phyloP scores from a whole-genome alignment of 92 coral and sea anemone genomes.

The Zoanthus sansibaricus region DNA sequence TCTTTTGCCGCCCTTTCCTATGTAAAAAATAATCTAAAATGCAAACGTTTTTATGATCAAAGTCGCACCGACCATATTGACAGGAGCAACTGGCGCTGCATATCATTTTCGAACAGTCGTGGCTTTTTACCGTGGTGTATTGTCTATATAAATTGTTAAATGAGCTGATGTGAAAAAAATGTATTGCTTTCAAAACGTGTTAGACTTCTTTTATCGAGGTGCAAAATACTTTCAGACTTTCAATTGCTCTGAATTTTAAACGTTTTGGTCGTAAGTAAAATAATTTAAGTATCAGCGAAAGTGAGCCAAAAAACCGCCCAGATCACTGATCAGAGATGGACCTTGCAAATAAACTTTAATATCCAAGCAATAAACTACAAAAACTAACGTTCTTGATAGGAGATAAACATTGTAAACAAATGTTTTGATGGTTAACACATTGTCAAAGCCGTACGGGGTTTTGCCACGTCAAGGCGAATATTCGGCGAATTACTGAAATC shows the following conservation, averaged over 20 bases:
- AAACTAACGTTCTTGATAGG: not conserved
- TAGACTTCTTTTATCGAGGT: not conserved
- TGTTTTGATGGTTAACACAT: not conserved
- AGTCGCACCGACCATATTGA: conserved; percentile 46
- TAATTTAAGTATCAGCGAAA: not conserved
- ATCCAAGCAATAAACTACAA: not conserved
- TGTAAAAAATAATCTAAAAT: conserved; percentile 44
- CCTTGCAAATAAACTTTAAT: not conserved
- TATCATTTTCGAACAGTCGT: conserved; percentile 24
- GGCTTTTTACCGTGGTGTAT: not conserved
- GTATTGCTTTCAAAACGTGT: not conserved
- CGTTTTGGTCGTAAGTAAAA: too few species aligned
- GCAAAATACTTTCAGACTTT: not conserved
- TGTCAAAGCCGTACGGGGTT: not conserved
- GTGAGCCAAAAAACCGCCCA: too few species aligned
- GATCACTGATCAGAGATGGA: too few species aligned
- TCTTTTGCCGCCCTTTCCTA: conserved; percentile 44
- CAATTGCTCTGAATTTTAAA: not conserved
- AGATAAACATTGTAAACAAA: not conserved
- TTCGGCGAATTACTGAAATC: not conserved
- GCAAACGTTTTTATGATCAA: conserved; percentile 43
- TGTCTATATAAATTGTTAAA: conserved; percentile 12
- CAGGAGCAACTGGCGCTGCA: conserved; percentile 20
- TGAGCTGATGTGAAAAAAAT: not conserved
- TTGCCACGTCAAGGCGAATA: not conserved